Evolutionary conservation across 2,113 vertebrate species (phyloP).

Genomic region (Perca schrenkii): DNA sequence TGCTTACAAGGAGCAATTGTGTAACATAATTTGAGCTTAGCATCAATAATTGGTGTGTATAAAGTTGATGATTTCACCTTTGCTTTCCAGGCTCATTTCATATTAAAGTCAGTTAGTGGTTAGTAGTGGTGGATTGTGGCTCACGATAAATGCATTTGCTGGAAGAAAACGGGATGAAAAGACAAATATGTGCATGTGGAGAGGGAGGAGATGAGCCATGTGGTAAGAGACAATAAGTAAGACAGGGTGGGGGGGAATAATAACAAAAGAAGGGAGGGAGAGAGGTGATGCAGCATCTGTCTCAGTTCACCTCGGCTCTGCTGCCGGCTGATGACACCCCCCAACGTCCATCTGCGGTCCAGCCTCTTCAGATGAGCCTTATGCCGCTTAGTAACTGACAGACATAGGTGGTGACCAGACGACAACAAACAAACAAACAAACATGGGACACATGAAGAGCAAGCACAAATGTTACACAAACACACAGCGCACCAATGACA

Average conservation of each 20-base stretch:
- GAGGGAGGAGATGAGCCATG: slow-evolving; percentile 21
- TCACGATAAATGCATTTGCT: slow-evolving; percentile 47
- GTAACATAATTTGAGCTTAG: slow-evolving; percentile 49
- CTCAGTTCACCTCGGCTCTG: slow-evolving; percentile 95
- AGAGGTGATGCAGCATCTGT: slow-evolving; percentile 58
- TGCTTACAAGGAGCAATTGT: slow-evolving; percentile 35
- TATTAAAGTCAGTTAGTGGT: slow-evolving; percentile 70
- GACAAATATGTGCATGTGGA: slow-evolving; percentile 40
- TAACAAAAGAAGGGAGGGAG: slow-evolving; percentile 24
- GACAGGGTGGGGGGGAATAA: slow-evolving; percentile 31
- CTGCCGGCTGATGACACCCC: slow-evolving; percentile 98
- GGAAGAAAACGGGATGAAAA: slow-evolving; percentile 46
- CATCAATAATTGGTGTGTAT: slow-evolving; percentile 53
- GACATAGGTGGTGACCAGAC: slow-evolving; percentile 76
- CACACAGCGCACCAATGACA: slow-evolving; percentile 69
- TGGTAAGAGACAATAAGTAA: slow-evolving; percentile 48
- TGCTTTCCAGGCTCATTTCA: slow-evolving; percentile 51
- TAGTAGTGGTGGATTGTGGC: slow-evolving; percentile 46
- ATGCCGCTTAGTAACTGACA: slow-evolving; percentile 96
- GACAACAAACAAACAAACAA: slow-evolving; percentile 46
- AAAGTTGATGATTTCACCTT: slow-evolving; percentile 65
- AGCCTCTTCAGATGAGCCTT: slow-evolving; percentile 97
- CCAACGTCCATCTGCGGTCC: slow-evolving; percentile 98
- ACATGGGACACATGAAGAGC: slow-evolving; percentile 71
- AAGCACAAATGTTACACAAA: slow-evolving; percentile 73